phyloP scores from a whole-genome alignment of 2,113 vertebrate genomes.

The Trematomus loennbergii region DNA sequence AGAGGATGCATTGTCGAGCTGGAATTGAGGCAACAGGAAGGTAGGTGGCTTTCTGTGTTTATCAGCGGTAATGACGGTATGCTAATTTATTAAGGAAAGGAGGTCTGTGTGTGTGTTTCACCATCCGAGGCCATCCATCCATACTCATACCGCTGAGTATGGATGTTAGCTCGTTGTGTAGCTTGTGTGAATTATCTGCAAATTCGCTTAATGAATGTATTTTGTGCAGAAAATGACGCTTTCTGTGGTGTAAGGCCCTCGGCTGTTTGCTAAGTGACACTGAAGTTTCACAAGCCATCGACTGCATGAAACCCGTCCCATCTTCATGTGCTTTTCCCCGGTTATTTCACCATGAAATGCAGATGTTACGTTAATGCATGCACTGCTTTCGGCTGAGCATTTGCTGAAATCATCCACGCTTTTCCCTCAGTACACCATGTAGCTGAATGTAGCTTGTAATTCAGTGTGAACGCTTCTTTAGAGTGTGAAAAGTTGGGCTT shows the following conservation, averaged over 20 bases:
- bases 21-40: conserved; percentile 74
- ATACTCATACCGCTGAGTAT: background rate
- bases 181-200: too few species aligned
- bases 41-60: conserved; percentile 42
- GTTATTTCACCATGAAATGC: conserved; percentile 4
- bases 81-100: conserved; percentile 1
- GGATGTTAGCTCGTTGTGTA: too few species aligned
- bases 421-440: too few species aligned
- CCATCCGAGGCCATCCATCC: background rate
- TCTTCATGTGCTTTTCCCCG: fast-evolving
- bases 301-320: background rate
- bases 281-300: background rate
- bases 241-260: conserved; percentile 8
- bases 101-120: background rate
- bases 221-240: background rate
- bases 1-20: conserved; percentile 74
- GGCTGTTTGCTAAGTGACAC: background rate
- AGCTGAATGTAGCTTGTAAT: too few species aligned
- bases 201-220: too few species aligned
- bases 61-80: background rate
- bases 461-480: too few species aligned
- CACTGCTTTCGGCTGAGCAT: conserved; percentile 10
- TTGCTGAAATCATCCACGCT: too few species aligned
- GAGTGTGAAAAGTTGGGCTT: too few species aligned
- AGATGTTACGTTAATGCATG: background rate